Evolutionary conservation across 2,888 invertebrate species (phyloP), one percentile per base, ranked within the genome.

Genomic region (Fissipunctia ypsillon): DNA sequence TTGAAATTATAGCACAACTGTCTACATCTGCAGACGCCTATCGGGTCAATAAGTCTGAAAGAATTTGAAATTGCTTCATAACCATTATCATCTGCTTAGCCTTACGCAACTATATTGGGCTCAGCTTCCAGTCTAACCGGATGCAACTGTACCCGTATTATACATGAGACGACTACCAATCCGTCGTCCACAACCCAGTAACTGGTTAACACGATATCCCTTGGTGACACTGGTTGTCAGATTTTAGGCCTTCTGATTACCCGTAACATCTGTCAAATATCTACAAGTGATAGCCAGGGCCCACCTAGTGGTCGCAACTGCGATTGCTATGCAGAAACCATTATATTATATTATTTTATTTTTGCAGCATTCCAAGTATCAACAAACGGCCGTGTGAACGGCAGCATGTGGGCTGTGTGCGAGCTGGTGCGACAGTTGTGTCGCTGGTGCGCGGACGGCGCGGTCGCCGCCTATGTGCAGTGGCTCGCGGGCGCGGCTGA

Each of bases 351-450:
- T 9, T 9, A 2, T 22, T 45, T n/a, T 14, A 1, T 9, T 7
- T 7, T 16, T 14, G 9, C 45, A 63, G 95, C 94, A 54, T 95
- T 95, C 91, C 94, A 94, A 80, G 76, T 85, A 60, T 56, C 82
- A 50, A 45, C 80, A 31, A 66, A 72, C 91, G 75, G 85, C 3
- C 90, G 90, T 60, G 77, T 81, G 50, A 84, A 90, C 87, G 90
- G 91, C 87, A 93, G 97, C 80, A 95, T 96, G 89, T 95, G 95
- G 89, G 94, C 96, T 48, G 98, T 98, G 43, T 98, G 99, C 87
- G 98, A 98, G 93, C 96, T 98, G 74, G 96, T 98, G 72, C 98
- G 98, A 87, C 98, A 98, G 92, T 96, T 99, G 76, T 98, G 98
- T 87, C 97, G 97, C 84, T 90, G 91, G 83, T 93, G 97, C 87